A percentile compares a stretch with the other conserved stretches of the same genome.
Evolutionary conservation across 2,888 invertebrate species (phyloP).

Genomic region (Drosophila testacea): DNA sequence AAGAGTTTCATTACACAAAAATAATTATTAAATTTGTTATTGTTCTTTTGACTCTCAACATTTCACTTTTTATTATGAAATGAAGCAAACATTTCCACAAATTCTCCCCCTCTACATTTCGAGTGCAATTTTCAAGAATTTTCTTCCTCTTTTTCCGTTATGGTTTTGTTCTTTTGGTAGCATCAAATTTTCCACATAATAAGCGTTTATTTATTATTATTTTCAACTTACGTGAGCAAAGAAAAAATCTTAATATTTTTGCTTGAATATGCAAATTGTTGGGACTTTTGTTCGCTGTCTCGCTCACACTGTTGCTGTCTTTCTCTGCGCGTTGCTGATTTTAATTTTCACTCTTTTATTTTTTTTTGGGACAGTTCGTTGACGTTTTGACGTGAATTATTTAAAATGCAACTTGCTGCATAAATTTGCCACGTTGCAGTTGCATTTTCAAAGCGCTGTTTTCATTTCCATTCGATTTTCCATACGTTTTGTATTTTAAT

Average conservation of each 20-base stretch:
- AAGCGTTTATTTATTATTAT: constrained; percentile 35
- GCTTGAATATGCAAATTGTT: constrained; percentile 35
- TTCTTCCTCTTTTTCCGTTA: constrained; percentile 1
- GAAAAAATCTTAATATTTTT: constrained; percentile 16
- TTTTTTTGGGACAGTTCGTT: constrained; percentile 58
- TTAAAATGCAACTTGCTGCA: constrained; percentile 69
- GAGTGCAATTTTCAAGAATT: constrained; percentile 23
- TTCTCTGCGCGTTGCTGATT: constrained; percentile 16
- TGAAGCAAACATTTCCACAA: not conserved
- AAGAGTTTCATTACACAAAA: not conserved
- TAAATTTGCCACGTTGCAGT: constrained; percentile 43
- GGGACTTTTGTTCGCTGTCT: constrained; percentile 10
- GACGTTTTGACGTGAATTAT: constrained; percentile 47
- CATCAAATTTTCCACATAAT: constrained; percentile 58
- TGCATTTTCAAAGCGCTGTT: constrained; percentile 49
- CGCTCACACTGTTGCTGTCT: constrained; percentile 13
- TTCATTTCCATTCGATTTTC: constrained; percentile 9
- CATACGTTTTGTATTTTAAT: constrained; percentile 28
- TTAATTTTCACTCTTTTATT: constrained; percentile 10
- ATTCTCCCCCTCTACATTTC: constrained; percentile 5
- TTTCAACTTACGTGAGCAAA: constrained; percentile 63
- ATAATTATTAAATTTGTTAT: not conserved
- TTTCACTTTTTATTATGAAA: constrained; percentile 13
- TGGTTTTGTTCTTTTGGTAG: constrained; percentile 61
- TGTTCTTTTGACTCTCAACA: constrained; percentile 7